Percentiles rank a stretch among this genome's conserved stretches.
phyloP scores from a whole-genome alignment of 2,113 vertebrate genomes.

The Nothoprocta pentlandii region DNA sequence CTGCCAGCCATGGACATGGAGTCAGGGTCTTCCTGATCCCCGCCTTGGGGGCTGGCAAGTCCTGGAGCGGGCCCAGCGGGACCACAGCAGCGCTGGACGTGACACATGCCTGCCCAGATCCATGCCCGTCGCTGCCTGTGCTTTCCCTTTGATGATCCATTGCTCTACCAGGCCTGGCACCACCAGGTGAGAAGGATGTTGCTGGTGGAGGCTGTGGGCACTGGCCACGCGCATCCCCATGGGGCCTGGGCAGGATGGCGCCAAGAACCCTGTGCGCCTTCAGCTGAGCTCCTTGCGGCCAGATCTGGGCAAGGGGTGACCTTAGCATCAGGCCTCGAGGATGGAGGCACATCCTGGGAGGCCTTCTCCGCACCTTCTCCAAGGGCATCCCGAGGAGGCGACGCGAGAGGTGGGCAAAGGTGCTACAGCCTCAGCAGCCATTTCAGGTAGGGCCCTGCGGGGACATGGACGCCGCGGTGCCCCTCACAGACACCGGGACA shows the following conservation, averaged over 20 bases:
- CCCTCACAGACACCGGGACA: background rate
- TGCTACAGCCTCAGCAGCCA: background rate
- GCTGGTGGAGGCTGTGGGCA: no score
- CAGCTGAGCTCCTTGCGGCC: background rate
- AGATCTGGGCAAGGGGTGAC: background rate
- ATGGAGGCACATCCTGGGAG: no score
- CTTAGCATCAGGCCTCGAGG: background rate
- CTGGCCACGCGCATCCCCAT: no score
- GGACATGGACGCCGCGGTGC: background rate
- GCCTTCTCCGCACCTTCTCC: background rate
- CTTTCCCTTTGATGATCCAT: no score
- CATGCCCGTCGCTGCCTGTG: background rate
- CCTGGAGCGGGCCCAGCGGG: background rate
- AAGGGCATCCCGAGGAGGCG: no score
- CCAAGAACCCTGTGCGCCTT: no score
- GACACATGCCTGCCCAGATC: background rate
- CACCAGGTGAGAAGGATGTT: no score
- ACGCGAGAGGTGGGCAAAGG: background rate
- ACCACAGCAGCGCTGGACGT: background rate
- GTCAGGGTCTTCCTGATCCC: no score
- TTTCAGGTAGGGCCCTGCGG: background rate
- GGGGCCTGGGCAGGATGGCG: no score
- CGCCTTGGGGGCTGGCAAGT: no score
- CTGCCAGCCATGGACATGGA: background rate
- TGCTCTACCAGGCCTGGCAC: background rate